These are phyloP conservation scores for Chrysogorgia sp. DNA, from an alignment of 92 coral and sea anemone genomes.

Conservation along the genomic window DNA sequence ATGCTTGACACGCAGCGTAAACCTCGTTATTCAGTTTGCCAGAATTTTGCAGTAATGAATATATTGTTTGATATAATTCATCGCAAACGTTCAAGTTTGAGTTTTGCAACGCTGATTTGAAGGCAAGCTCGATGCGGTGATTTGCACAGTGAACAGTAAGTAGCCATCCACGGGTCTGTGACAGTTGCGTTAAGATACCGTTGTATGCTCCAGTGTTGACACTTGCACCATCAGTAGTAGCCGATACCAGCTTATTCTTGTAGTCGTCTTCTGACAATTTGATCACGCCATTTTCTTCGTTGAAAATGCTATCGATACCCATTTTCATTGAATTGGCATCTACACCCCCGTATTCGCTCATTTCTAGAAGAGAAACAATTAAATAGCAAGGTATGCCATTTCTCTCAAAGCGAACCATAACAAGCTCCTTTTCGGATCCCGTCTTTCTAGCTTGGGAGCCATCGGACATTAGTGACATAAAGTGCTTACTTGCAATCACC, in stretches of 20 bases:
- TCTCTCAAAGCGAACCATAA: conserved; percentile 13
- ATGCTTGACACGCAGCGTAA: background rate
- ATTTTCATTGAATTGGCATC: background rate
- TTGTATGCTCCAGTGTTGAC: too few relatives aligned
- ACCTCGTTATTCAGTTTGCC: background rate
- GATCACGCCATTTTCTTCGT: background rate
- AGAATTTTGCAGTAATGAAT: background rate
- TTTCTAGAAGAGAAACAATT: too few relatives aligned
- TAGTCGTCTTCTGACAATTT: background rate
- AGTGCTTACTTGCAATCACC: conserved; percentile 14
- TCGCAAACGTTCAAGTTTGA: background rate
- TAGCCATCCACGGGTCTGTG: conserved; percentile 6
- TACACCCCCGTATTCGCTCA: background rate
- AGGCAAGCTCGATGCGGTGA: too few relatives aligned
- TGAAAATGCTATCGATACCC: background rate
- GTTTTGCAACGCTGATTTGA: background rate
- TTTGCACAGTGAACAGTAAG: conserved; percentile 40
- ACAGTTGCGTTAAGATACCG: background rate
- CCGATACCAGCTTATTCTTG: background rate
- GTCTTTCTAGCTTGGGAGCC: conserved; percentile 37
- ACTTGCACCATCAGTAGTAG: background rate
- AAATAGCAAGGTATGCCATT: background rate
- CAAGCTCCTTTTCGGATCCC: conserved; percentile 26
- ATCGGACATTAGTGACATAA: too few relatives aligned
- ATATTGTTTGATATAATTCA: background rate